phyloP scores from a whole-genome alignment of 2,888 invertebrate genomes.

The Watsonalla binaria region DNA sequence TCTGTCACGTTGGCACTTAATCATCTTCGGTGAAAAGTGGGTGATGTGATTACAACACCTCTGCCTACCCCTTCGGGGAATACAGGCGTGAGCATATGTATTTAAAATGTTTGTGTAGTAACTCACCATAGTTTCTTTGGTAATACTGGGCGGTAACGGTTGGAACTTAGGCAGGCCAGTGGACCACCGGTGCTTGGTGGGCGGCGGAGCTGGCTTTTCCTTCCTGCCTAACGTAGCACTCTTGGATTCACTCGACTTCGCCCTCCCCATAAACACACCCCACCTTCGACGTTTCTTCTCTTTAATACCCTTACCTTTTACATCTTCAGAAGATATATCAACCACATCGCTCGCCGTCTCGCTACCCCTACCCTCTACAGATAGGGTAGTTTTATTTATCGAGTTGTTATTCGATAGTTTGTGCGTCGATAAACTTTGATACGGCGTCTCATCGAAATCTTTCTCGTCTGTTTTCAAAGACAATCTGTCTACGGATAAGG shows the following conservation, averaged over 20 bases:
- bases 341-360: constrained; percentile 62
- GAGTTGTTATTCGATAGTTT: constrained; percentile 55
- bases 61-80: no score
- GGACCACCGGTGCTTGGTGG: constrained; percentile 83
- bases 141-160: constrained; percentile 86
- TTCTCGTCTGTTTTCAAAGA: constrained; percentile 52
- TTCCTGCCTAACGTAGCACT: constrained; percentile 85
- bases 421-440: constrained; percentile 66
- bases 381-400: constrained; percentile 33
- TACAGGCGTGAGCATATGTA: not conserved
- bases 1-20: no score
- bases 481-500: constrained; percentile 47
- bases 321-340: constrained; percentile 16
- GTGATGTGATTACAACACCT: no score
- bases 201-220: constrained; percentile 66
- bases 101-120: not conserved
- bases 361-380: constrained; percentile 35
- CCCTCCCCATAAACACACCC: constrained; percentile 84
- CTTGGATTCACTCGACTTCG: constrained; percentile 78
- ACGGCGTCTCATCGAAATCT: constrained; percentile 65
- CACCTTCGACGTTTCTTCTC: constrained; percentile 82
- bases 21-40: no score
- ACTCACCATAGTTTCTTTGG: constrained; percentile 88
- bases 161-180: constrained; percentile 84
- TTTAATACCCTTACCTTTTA: constrained; percentile 57